A percentile compares a stretch with the other conserved stretches of the same genome.
Conservation (phyloP, 2,888 invertebrate genomes). For the Eulithis testata region DNA sequence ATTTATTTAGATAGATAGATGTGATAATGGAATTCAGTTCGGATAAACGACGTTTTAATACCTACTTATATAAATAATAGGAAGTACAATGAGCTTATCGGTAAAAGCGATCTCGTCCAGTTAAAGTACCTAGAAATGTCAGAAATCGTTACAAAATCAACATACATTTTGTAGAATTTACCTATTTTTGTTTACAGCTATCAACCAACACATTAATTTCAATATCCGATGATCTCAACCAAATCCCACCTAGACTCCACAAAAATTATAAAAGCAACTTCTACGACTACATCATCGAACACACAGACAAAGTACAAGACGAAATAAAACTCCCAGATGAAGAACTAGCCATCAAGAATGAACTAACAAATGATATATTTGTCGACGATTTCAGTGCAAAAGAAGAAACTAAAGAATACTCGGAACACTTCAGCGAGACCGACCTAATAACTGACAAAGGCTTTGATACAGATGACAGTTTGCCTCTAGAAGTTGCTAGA, state of each 20-base stretch:
- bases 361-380: constrained; percentile 21
- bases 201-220: constrained; percentile 11
- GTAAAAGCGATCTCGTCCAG: too few species aligned
- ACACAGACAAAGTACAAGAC: constrained; percentile 11
- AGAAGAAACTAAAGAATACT: constrained; percentile 13
- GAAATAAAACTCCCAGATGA: constrained; percentile 11
- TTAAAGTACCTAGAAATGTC: too few species aligned
- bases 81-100: too few species aligned
- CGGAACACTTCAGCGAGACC: constrained; percentile 10
- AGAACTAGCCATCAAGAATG: constrained; percentile 21
- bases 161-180: too few species aligned
- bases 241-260: constrained; percentile 4
- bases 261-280: constrained; percentile 5
- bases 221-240: constrained; percentile 4
- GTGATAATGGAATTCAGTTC: too few species aligned
- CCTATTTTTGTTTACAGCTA: constrained; percentile 19
- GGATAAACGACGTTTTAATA: too few species aligned
- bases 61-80: too few species aligned
- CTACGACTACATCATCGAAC: constrained; percentile 8
- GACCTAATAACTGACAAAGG: constrained; percentile 8
- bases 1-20: too few species aligned
- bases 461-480: constrained; percentile 29
- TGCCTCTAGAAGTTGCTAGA: constrained; percentile 27
- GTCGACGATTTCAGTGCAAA: constrained; percentile 27
- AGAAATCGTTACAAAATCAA: too few species aligned